A percentile compares a stretch with the other conserved stretches of the same genome.
These are phyloP conservation scores for Xestia sexstrigata DNA, from an alignment of 2,888 invertebrate species.

Conservation along the genomic window DNA sequence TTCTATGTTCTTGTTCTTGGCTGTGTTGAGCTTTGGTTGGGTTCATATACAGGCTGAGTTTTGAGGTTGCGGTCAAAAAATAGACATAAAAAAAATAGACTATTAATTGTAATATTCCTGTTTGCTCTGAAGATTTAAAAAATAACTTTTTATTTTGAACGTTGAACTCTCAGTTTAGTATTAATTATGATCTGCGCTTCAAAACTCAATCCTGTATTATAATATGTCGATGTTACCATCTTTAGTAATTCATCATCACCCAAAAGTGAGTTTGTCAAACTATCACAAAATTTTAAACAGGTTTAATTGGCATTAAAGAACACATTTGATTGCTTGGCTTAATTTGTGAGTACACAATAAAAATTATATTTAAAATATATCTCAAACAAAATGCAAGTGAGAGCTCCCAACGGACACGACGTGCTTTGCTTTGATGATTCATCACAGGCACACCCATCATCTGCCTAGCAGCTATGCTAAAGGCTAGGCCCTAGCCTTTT, in stretches of 20 bases:
- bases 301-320: slow-evolving; percentile 6
- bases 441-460: neutral
- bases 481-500: too few species aligned
- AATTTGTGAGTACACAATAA: neutral
- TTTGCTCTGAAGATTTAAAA: neutral
- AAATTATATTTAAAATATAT: neutral
- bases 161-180: neutral
- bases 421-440: slow-evolving; percentile 3
- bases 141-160: neutral
- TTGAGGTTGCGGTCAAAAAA: neutral
- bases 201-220: slow-evolving; percentile 2
- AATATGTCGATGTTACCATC: neutral
- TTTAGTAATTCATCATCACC: neutral
- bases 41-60: slow-evolving; percentile 4
- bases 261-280: neutral
- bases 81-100: neutral
- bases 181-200: neutral
- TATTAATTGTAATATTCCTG: neutral
- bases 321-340: slow-evolving; percentile 5
- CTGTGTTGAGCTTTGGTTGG: neutral
- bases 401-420: neutral
- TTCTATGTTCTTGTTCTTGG: neutral
- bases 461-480: too few species aligned
- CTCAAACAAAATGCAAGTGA: neutral
- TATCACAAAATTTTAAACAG: neutral